Base-by-base conservation (phyloP, 1,140 invertebrate genomes). In the Bombus confusus region DNA sequence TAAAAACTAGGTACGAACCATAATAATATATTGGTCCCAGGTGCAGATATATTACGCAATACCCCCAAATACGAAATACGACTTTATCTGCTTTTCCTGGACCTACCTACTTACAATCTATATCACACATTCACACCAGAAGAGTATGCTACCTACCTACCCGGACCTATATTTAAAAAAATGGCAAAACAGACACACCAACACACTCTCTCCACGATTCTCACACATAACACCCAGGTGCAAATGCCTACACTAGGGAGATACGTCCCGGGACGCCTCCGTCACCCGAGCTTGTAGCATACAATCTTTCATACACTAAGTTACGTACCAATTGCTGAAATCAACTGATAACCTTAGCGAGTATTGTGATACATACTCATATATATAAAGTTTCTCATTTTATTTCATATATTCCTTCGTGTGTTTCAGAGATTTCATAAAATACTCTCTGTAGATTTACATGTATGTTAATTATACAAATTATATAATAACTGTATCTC, bases 271-370 rank as follows among this genome's bases (percentile, higher is more conserved):
- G 77, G 77, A 47, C 41, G 64, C 12, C 64, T 69, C 64, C 62
- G 77, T 43, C 77, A 80, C 13, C 62, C 41, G 25, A 69, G 77
- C 18, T 79, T 39, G 10, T 41, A 78, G 22, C 59, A 41, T 25
- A 34, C 62, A 39, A 66, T 2, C 62, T 41, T 22, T 66, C 47
- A 37, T 13, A 43, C 41, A 66, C 0, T 39, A 64, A 52, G 2
- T 1, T 78, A 78, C 59, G 76, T 78, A 78, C 76, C 76, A 66
- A 22, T 39, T 41, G 59, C 59, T 78, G 76, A 64, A 78, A 78
- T 78, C 76, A 39, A 66, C 59, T 66, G 39, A 41, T 39, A 78
- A 78, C 4, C 18, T n/a, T 78, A 78, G 15, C 62, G 76, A 71
- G 5, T 71, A 71, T 71, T 71, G 13, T 18, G 8, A 34, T 34